Evolutionary conservation across 2,888 invertebrate genomes (phyloP).

Genomic region (Selenia dentaria): DNA sequence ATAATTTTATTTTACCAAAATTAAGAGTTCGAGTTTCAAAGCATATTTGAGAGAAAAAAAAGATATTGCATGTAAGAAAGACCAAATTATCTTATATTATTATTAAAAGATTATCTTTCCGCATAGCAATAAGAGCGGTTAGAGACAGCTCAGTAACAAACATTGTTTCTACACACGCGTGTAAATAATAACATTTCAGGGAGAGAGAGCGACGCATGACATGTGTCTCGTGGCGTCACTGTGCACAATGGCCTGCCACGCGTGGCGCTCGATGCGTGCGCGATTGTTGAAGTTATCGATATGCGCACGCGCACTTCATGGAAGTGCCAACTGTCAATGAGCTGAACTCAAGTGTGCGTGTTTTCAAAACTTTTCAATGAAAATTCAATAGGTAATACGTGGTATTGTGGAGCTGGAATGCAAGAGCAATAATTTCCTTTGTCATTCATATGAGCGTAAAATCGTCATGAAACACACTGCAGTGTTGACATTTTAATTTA

Average conservation of each 20-base stretch:
- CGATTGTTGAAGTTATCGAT: constrained; percentile 46
- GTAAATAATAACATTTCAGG: constrained; percentile 64
- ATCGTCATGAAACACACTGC: no score
- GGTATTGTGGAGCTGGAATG: constrained; percentile 15
- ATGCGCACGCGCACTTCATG: constrained; percentile 71
- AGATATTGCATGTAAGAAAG: no score
- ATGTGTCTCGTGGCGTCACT: constrained; percentile 49
- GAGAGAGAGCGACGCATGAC: constrained; percentile 50
- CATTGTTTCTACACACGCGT: constrained; percentile 48
- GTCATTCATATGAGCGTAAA: no score
- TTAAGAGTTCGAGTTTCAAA: no score
- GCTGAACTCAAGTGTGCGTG: constrained; percentile 58
- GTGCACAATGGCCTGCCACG: constrained; percentile 46
- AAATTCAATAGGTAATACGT: constrained; percentile 26
- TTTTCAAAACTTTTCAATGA: constrained; percentile 64
- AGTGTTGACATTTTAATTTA: no score
- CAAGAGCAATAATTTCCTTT: constrained; percentile 23
- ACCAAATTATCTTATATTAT: no score
- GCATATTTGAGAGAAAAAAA: no score
- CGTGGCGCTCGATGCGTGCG: constrained; percentile 31
- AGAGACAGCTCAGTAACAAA: constrained; percentile 21
- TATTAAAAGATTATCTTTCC: no score
- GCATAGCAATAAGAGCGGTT: no score
- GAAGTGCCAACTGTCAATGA: constrained; percentile 67
- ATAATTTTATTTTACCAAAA: no score